Conservation (phyloP, 1,140 invertebrate genomes). For the Zaprionus lachaisei region DNA sequence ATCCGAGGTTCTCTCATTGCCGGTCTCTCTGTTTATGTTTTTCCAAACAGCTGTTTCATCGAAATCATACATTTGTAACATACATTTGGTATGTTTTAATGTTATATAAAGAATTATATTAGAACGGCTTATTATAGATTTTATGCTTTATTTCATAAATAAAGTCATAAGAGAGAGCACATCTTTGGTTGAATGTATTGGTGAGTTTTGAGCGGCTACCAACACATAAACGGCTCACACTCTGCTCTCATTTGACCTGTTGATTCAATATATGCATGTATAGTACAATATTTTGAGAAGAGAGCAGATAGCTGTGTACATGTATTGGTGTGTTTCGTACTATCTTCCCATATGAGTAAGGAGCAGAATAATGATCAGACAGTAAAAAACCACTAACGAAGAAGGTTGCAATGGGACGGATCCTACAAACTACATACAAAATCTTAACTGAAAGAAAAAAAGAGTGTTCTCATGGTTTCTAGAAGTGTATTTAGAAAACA, state of each 20-base stretch:
- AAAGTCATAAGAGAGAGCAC: not conserved
- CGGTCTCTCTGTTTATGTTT: not conserved
- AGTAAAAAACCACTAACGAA: not conserved
- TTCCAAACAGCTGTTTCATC: not conserved
- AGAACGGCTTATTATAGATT: too few relatives aligned
- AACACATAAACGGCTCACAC: not conserved
- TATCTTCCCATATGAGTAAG: not conserved
- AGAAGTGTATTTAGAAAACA: not conserved
- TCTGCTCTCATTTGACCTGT: not conserved
- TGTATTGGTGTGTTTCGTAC: slow-evolving; percentile 13
- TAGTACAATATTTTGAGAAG: not conserved
- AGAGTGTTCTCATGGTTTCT: not conserved
- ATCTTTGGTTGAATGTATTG: not conserved
- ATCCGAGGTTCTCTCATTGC: not conserved
- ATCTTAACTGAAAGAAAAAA: not conserved
- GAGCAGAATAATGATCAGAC: not conserved
- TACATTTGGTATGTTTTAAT: too few relatives aligned
- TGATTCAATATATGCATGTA: not conserved
- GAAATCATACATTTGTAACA: not conserved
- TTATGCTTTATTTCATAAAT: too few relatives aligned
- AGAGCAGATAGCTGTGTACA: not conserved
- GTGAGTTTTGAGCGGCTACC: not conserved
- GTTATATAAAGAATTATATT: too few relatives aligned
- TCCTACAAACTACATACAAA: not conserved
- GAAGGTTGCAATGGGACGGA: not conserved